Percentiles rank a stretch among this genome's conserved stretches.
phyloP scores from a whole-genome alignment of 2,113 vertebrate species.

The Herpetotheres cachinnans region DNA sequence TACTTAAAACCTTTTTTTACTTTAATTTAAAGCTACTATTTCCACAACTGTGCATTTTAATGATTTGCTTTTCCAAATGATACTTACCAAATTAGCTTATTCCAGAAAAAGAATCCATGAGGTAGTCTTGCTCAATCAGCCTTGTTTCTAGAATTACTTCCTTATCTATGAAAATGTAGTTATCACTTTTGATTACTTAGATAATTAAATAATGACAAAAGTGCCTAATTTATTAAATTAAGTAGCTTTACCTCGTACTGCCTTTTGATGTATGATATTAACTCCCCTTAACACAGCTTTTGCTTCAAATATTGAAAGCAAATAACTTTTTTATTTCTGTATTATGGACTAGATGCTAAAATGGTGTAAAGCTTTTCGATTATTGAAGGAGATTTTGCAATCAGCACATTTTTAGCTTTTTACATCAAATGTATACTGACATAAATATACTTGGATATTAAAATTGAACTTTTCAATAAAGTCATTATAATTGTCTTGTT shows the following conservation, averaged over 20 bases:
- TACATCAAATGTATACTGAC: background rate
- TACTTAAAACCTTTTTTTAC: background rate
- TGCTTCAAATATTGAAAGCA: background rate
- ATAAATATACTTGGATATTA: background rate
- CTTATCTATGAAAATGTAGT: background rate
- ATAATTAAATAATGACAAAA: constrained; percentile 26
- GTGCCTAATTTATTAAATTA: constrained; percentile 8
- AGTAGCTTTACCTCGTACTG: background rate
- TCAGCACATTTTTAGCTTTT: background rate
- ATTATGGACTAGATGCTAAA: background rate
- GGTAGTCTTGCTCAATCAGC: background rate
- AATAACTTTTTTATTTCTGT: background rate
- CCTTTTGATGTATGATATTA: background rate
- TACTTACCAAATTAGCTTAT: background rate
- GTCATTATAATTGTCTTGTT: background rate
- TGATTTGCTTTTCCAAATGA: background rate
- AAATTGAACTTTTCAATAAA: background rate
- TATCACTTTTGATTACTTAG: constrained; percentile 18
- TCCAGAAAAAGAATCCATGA: constrained; percentile 10
- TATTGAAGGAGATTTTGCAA: background rate
- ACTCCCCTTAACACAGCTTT: background rate
- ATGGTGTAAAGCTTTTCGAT: background rate
- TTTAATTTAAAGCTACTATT: background rate
- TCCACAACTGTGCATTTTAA: background rate
- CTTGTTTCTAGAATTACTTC: background rate